Evolutionary conservation across 2,797 vertebrate species (phyloP).

Genomic region (Pangasius djambal): DNA sequence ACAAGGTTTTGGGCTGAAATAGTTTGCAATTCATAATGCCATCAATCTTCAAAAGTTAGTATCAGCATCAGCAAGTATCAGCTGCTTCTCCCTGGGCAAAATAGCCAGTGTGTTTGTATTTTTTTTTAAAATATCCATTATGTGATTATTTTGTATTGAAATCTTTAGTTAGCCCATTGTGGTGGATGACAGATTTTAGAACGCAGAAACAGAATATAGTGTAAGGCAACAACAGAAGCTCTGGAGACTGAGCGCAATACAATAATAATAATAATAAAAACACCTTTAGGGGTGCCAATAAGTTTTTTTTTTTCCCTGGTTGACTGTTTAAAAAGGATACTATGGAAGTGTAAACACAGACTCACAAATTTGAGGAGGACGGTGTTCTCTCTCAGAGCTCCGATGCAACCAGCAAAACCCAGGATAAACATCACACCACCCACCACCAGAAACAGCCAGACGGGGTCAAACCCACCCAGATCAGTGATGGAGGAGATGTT

Average conservation of each 20-base stretch:
- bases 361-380: conserved; percentile 97
- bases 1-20: not conserved
- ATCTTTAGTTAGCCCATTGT: not conserved
- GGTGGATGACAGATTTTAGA: too few species aligned
- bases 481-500: conserved; percentile 99
- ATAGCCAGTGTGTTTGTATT: not conserved
- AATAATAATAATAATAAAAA: too few species aligned
- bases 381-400: conserved; percentile 95
- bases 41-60: not conserved
- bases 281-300: not conserved
- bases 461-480: conserved; percentile 95
- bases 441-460: conserved; percentile 97
- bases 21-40: not conserved
- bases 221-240: not conserved
- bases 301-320: not conserved
- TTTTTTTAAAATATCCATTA: not conserved
- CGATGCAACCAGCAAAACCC: conserved; percentile 97
- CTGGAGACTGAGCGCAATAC: not conserved
- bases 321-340: conserved; percentile 11
- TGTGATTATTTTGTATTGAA: not conserved
- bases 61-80: not conserved
- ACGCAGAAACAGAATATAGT: not conserved
- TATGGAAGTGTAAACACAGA: conserved; percentile 43
- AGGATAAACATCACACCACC: conserved; percentile 99
- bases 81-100: not conserved